Base-by-base conservation (phyloP, 1,140 invertebrate genomes). In the Drosophila rhopaloa region DNA sequence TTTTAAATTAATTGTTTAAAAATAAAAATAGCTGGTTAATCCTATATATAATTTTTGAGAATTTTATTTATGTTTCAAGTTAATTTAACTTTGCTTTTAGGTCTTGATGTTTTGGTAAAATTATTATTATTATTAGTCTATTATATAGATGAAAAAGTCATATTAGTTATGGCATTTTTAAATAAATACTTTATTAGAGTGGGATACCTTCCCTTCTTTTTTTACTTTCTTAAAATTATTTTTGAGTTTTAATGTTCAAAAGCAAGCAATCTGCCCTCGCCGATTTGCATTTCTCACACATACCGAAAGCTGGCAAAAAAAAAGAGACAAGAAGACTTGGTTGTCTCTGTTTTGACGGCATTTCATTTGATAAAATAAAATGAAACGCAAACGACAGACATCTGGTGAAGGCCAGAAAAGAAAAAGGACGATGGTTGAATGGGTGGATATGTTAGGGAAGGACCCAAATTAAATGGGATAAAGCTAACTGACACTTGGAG, bases 351-450 rank as follows among this genome's bases (percentile, higher is more conserved):
- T 83, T 84, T 84, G 81, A 84, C 81, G 81, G 81, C 81, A 84
- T 84, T 84, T 85, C 72, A 72, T 83, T 83, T 84, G 80, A 83
- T 83, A 84, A 80, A 85, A 84, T 85, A 74, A 84, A 84, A 85
- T 79, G 63, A 84, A 83, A 83, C 73, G 65, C 81, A 84, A 86
- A 81, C 72, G 78, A 76, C 78, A 81, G 79, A 70, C 77, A 84
- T 62, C 67, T 77, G 71, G 47, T 68, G 60, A 68, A 43, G 59
- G 38, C 19, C 58, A 19, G 24, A 16, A 55, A 38, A 50, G 24
- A 44, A 54, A 27, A 11, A 43, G n/a, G 40, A 32, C 27, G 51
- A 27, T 19, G 19, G 32, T 4, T 35, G 4, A 32, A 50, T 61
- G n/a, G n/a, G n/a, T 5, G 58, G 38, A 11, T 16, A 16, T 57